phyloP scores from a whole-genome alignment of 2,797 vertebrate genomes.

The Distichodus sexfasciatus region DNA sequence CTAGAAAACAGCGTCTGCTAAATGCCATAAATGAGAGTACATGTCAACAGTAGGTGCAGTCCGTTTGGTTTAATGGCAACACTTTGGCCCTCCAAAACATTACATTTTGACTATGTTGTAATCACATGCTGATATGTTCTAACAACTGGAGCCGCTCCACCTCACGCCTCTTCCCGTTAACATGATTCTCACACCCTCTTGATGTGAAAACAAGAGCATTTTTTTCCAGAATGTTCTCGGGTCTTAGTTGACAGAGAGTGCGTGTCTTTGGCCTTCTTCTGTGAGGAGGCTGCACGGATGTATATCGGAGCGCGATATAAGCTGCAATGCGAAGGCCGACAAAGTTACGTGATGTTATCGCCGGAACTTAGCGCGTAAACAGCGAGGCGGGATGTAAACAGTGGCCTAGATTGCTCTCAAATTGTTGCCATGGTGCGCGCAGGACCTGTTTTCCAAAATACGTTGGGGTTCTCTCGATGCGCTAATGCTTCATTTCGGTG shows the following conservation, averaged over 20 bases:
- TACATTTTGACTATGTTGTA: too few species aligned
- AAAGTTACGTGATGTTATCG: slow-evolving; percentile 37
- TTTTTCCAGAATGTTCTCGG: slow-evolving; percentile 20
- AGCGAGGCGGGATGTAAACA: slow-evolving; percentile 19
- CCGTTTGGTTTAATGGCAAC: too few species aligned
- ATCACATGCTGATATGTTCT: too few species aligned
- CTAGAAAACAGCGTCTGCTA: too few species aligned
- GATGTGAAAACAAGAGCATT: neutral
- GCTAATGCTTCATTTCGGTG: neutral
- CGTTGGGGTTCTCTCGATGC: neutral
- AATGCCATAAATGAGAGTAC: too few species aligned
- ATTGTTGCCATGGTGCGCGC: slow-evolving; percentile 29
- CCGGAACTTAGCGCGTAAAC: slow-evolving; percentile 31
- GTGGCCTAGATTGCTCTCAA: slow-evolving; percentile 41
- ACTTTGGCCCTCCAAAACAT: too few species aligned
- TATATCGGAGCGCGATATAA: slow-evolving; percentile 11
- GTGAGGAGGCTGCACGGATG: neutral
- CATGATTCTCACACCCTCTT: slow-evolving; percentile 5
- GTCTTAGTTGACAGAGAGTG: neutral
- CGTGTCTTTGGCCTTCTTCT: neutral
- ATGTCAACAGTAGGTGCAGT: too few species aligned
- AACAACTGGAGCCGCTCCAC: too few species aligned
- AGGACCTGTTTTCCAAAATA: slow-evolving; percentile 23
- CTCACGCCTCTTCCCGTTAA: slow-evolving; percentile 14
- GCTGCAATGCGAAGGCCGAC: neutral